Evolutionary conservation across 2,113 vertebrate genomes (phyloP), one percentile per base, ranked within the genome.

Genomic region (Dryoscopus gambensis): DNA sequence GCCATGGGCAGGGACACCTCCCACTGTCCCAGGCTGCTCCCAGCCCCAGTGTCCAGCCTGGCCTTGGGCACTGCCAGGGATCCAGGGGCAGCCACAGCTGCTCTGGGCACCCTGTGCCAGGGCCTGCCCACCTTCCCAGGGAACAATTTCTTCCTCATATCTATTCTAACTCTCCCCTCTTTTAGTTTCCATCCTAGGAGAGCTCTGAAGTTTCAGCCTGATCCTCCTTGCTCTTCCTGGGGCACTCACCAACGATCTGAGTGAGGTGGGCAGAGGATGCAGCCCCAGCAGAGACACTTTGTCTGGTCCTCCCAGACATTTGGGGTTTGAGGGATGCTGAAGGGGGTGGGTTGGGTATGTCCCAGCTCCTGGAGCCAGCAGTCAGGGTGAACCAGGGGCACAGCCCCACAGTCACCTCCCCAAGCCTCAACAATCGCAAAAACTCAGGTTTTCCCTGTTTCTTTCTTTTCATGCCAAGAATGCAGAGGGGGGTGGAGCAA

Each of bases 51-150:
- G 1, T 52, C 44, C 68, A 89, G 0, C n/a, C 62, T 82, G 53
- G 23, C 53, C 62, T 68, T 47, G 53, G 52, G 0, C 40, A 83
- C 62, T 89, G 0, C 20, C 39, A 83, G 46, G 53, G 70, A 30
- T 23, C 24, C 50, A 85, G 60, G 46, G 20, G 13, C 60, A 89
- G 46, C 53, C 60, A 4, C 60, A 82, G 53, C 52, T 59, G 0
- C 52, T 52, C 68, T 81, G 44, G 23, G 15, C 33, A 74, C 2
- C 37, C 52, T 52, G 23, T 67, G 60, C 77, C 46, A 74, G 60
- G 42, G 28, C 12, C 52, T 82, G 0, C 0, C 6, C 60, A n/a
- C 13, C 8, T 19, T 82, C 28, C 0, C 11, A 39, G 33, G 2
- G 13, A 67, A n/a, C 0, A 15, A 68, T 75, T 60, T 15, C 13